Evolutionary conservation across 2,113 vertebrate species (phyloP).

Genomic region (Dicrurus megarhynchus): DNA sequence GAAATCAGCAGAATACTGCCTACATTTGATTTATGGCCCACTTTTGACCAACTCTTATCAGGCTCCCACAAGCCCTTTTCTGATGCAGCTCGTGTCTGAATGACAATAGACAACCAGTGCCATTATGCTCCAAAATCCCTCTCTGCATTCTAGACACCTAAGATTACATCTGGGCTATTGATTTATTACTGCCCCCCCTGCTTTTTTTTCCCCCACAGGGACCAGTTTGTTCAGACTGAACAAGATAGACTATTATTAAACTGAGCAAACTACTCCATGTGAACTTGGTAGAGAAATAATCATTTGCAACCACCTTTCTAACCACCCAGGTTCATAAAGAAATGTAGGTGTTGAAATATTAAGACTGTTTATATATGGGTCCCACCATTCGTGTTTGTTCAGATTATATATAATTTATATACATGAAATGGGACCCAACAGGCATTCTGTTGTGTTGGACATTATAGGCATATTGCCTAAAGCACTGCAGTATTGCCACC

Average conservation of each 20-base stretch:
- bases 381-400: slow-evolving; percentile 61
- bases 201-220: slow-evolving; percentile 57
- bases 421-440: slow-evolving; percentile 68
- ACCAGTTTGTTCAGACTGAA: slow-evolving; percentile 82
- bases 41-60: slow-evolving; percentile 94
- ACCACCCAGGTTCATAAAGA: slow-evolving; percentile 58
- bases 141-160: slow-evolving; percentile 90
- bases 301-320: slow-evolving; percentile 69
- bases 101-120: slow-evolving; percentile 93
- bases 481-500: slow-evolving; percentile 51
- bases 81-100: slow-evolving; percentile 89
- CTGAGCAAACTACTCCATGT: slow-evolving; percentile 74
- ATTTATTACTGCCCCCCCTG: slow-evolving; percentile 87
- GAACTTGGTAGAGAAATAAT: slow-evolving; percentile 81
- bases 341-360: slow-evolving; percentile 70
- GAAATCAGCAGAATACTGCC: slow-evolving; percentile 84
- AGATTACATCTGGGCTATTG: slow-evolving; percentile 96
- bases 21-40: slow-evolving; percentile 91
- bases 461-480: slow-evolving; percentile 50
- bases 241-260: slow-evolving; percentile 81
- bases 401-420: slow-evolving; percentile 69
- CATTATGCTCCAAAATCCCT: slow-evolving; percentile 91
- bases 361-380: slow-evolving; percentile 69
- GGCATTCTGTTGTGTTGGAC: slow-evolving; percentile 61
- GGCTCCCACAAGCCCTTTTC: slow-evolving; percentile 89